phyloP scores from a whole-genome alignment of 2,797 vertebrate species.

The Xenentodon cancila region DNA sequence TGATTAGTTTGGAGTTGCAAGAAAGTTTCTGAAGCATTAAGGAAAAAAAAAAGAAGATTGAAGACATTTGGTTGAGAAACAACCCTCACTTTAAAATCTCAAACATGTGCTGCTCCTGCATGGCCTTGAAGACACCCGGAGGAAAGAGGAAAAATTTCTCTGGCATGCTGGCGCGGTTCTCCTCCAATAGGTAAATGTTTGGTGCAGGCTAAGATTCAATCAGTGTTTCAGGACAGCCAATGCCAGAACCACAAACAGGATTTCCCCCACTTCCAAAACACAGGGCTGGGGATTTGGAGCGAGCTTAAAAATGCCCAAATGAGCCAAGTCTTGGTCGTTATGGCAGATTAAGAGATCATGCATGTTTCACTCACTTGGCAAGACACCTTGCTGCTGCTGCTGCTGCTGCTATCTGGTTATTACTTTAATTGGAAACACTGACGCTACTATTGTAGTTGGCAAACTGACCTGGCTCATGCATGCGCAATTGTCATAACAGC shows the following conservation, averaged over 20 bases:
- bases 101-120: slow-evolving; percentile 1
- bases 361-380: slow-evolving; percentile 40
- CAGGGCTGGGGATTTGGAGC: slow-evolving; percentile 58
- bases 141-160: slow-evolving; percentile 17
- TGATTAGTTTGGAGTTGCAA: slow-evolving; percentile 17
- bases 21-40: slow-evolving; percentile 7
- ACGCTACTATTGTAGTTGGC: slow-evolving; percentile 51
- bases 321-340: slow-evolving; percentile 54
- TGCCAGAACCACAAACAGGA: slow-evolving; percentile 76
- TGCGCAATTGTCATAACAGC: slow-evolving; percentile 35
- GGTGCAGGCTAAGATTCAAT: slow-evolving; percentile 43
- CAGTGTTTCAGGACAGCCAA: slow-evolving; percentile 37
- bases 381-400: slow-evolving; percentile 23
- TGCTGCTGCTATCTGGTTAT: slow-evolving; percentile 35
- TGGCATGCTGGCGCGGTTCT: slow-evolving; percentile 10
- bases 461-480: slow-evolving; percentile 11
- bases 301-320: slow-evolving; percentile 24
- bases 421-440: slow-evolving; percentile 49
- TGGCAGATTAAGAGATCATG: slow-evolving; percentile 28
- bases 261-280: slow-evolving; percentile 71
- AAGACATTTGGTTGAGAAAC: background rate
- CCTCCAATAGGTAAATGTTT: slow-evolving; percentile 65
- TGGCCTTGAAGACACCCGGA: background rate
- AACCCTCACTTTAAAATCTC: no score
- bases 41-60: slow-evolving; percentile 6